Conservation (phyloP, 2,113 vertebrate genomes). For the Vidua macroura region DNA sequence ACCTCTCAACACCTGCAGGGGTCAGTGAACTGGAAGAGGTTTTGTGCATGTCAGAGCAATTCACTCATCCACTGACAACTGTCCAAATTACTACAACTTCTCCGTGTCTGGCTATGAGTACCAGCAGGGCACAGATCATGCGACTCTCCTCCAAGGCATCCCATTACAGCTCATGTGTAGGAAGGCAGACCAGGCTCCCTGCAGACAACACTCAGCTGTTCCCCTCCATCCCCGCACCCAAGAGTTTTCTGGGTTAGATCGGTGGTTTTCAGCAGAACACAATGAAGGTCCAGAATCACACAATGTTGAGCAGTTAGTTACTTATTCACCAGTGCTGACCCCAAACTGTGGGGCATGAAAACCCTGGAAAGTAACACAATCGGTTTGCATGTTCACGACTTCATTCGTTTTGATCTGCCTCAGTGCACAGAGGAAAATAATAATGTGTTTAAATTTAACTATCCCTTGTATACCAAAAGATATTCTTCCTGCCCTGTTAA, state of each 20-base stretch:
- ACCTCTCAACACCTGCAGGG: neutral
- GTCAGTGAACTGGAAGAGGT: neutral
- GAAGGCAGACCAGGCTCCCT: neutral
- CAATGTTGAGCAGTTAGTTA: neutral
- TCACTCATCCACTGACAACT: neutral
- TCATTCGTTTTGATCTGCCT: neutral
- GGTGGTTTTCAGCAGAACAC: neutral
- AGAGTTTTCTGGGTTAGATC: neutral
- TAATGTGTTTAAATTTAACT: neutral
- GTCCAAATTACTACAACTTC: neutral
- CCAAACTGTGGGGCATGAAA: neutral
- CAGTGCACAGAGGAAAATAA: constrained; percentile 19
- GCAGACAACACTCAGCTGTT: neutral
- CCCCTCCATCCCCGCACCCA: neutral
- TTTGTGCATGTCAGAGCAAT: neutral
- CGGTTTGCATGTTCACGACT: neutral
- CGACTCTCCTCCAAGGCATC: neutral
- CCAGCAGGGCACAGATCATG: neutral
- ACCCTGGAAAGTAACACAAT: neutral
- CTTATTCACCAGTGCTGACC: neutral
- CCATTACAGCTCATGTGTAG: neutral
- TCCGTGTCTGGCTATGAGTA: neutral
- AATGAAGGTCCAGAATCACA: neutral
- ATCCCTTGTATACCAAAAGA: constrained; percentile 1
- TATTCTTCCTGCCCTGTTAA: constrained; percentile 19